Evolutionary conservation across 2,113 vertebrate species (phyloP).

Genomic region (Ardeotis arabs): DNA sequence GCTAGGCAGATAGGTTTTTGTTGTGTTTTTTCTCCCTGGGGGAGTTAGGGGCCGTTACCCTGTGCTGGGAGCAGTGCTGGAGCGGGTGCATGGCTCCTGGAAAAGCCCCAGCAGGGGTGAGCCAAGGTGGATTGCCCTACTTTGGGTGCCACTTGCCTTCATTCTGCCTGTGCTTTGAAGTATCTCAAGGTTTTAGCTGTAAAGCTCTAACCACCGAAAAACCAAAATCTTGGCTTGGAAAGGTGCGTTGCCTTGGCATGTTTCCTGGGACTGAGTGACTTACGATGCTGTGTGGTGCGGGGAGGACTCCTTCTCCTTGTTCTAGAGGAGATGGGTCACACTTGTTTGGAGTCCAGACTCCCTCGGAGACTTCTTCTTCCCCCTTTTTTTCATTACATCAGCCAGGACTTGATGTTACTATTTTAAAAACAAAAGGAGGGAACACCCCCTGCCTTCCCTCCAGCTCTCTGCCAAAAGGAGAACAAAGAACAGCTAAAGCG

Average conservation of each 20-base stretch:
- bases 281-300: background rate
- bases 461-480: conserved; percentile 7
- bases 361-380: background rate
- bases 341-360: background rate
- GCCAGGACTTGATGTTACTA: conserved; percentile 26
- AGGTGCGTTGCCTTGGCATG: background rate
- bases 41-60: background rate
- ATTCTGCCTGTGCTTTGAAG: background rate
- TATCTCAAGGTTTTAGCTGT: background rate
- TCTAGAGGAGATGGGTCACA: conserved; percentile 7
- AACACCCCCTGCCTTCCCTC: conserved; percentile 18
- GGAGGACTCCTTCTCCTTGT: conserved; percentile 1
- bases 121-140: background rate
- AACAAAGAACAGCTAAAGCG: conserved; percentile 57
- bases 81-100: background rate
- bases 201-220: background rate
- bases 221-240: conserved; percentile 20
- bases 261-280: conserved; percentile 39
- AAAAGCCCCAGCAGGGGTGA: background rate
- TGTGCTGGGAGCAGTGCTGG: background rate
- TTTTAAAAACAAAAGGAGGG: conserved; percentile 56
- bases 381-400: background rate
- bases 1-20: background rate
- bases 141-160: background rate
- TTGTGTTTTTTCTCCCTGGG: background rate